phyloP scores from a whole-genome alignment of 2,888 invertebrate genomes.

The Drosophila algonquin region DNA sequence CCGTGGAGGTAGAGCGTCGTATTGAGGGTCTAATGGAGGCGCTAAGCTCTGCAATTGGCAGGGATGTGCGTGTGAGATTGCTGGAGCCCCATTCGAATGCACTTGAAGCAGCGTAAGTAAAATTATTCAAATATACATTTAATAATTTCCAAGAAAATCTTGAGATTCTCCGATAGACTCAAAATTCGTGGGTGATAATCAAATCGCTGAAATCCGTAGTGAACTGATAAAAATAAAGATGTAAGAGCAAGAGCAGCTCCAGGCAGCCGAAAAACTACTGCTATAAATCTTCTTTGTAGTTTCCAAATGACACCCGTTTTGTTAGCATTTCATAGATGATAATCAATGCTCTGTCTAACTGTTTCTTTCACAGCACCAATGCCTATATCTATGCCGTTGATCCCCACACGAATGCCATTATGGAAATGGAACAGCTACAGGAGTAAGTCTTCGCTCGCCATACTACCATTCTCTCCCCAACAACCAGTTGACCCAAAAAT shows the following conservation, averaged over 20 bases:
- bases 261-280: too few relatives aligned
- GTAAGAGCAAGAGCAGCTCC: not conserved
- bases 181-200: too few relatives aligned
- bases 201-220: too few relatives aligned
- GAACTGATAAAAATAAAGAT: too few relatives aligned
- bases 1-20: constrained; percentile 89
- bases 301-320: not conserved
- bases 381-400: constrained; percentile 94
- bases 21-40: constrained; percentile 88
- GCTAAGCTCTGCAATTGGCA: constrained; percentile 90
- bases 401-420: constrained; percentile 90
- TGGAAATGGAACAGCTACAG: constrained; percentile 91
- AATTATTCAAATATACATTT: too few relatives aligned
- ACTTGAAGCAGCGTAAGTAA: constrained; percentile 85
- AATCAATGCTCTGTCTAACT: not conserved
- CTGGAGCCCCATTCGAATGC: constrained; percentile 88
- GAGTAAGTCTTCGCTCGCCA: constrained; percentile 85
- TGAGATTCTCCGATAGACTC: too few relatives aligned
- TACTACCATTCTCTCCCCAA: not conserved
- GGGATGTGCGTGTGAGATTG: constrained; percentile 91
- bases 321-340: not conserved
- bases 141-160: too few relatives aligned
- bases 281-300: not conserved
- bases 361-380: constrained; percentile 88
- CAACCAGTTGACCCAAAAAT: constrained; percentile 26